phyloP scores from a whole-genome alignment of 2,113 vertebrate genomes.

The Hiodon tergisus region DNA sequence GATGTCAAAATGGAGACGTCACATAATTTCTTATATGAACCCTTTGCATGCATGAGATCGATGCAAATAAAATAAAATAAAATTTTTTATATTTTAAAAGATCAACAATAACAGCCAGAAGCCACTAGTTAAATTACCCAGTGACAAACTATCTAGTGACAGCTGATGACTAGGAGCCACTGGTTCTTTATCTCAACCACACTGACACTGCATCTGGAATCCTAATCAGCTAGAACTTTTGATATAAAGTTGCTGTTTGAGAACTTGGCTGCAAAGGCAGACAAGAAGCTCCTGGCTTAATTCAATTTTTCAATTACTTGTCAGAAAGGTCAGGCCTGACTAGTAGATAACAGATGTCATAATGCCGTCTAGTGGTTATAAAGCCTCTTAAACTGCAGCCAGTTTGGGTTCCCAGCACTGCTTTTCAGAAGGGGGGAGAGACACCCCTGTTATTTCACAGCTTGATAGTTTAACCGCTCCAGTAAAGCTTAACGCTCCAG shows the following conservation, averaged over 20 bases:
- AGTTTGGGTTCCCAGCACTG: neutral
- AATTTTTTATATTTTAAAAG: no score
- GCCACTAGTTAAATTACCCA: neutral
- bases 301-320: slow-evolving; percentile 1
- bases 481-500: neutral
- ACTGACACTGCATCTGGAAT: neutral
- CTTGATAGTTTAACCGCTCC: neutral
- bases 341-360: neutral
- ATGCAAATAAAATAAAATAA: no score
- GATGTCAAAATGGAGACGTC: no score
- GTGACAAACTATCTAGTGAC: neutral
- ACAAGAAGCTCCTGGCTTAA: neutral
- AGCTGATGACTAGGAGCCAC: neutral
- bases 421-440: neutral
- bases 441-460: neutral
- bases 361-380: neutral
- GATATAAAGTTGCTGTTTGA: neutral
- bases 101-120: no score
- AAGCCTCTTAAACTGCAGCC: neutral
- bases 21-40: no score
- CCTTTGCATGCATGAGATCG: no score
- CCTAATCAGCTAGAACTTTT: neutral
- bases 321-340: neutral
- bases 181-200: neutral
- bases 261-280: neutral